Evolutionary conservation across 2,888 invertebrate genomes (phyloP).

Genomic region (Rapana venosa): DNA sequence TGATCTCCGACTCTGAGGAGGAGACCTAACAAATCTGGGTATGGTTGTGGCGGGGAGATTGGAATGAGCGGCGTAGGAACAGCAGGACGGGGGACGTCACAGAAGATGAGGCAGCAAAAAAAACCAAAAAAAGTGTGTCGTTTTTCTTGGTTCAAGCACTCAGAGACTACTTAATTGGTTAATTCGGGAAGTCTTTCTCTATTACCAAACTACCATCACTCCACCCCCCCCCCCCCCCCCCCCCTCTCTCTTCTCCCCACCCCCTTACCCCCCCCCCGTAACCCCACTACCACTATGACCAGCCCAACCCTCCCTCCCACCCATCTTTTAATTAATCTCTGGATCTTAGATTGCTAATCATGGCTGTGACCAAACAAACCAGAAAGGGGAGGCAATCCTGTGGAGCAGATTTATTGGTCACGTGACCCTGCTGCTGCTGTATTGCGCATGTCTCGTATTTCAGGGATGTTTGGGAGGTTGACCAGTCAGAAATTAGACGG

Average conservation of each 20-base stretch:
- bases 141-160: not conserved
- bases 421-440: not conserved
- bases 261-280: not conserved
- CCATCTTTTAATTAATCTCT: not conserved
- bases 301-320: not conserved
- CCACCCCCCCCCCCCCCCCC: not conserved
- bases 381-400: too few relatives aligned
- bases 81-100: too few relatives aligned
- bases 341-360: not conserved
- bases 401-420: slow-evolving; percentile 21
- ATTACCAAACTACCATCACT: not conserved
- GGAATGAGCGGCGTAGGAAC: too few relatives aligned
- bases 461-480: too few relatives aligned
- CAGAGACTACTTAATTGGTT: slow-evolving; percentile 8
- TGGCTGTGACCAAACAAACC: not conserved
- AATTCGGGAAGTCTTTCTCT: slow-evolving; percentile 14
- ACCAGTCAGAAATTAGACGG: too few relatives aligned
- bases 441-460: not conserved
- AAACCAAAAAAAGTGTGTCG: not conserved
- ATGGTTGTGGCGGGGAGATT: too few relatives aligned
- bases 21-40: too few relatives aligned
- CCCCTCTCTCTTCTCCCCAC: not conserved
- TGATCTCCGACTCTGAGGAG: too few relatives aligned
- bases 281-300: not conserved
- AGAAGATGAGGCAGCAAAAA: too few relatives aligned